These are phyloP conservation scores for Passerculus sandwichensis DNA, from an alignment of 2,797 vertebrate genomes.

Conservation along the genomic window DNA sequence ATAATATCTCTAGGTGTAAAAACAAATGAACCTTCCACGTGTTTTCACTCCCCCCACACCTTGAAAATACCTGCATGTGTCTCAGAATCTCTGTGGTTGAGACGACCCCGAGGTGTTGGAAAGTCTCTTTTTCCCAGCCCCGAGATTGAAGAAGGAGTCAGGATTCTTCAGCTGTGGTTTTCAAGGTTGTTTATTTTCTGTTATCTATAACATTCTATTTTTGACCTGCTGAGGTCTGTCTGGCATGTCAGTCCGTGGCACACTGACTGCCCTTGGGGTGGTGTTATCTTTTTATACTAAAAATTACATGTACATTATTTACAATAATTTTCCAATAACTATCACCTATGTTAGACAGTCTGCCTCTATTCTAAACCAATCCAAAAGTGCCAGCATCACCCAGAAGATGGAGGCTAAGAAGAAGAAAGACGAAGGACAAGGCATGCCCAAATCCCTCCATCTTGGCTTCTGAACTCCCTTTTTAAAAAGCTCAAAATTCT, in stretches of 20 bases:
- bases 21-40: background rate
- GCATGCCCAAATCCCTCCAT: background rate
- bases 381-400: background rate
- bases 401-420: background rate
- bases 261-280: background rate
- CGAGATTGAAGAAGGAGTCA: background rate
- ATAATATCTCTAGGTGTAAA: background rate
- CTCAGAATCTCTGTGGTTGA: background rate
- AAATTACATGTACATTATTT: background rate
- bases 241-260: rapidly evolving
- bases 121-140: background rate
- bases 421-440: background rate
- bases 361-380: background rate
- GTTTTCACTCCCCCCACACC: background rate
- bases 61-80: background rate
- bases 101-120: background rate
- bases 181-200: background rate
- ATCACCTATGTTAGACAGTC: background rate
- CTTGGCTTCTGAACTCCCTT: background rate
- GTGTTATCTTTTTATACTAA: background rate
- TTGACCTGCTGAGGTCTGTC: background rate
- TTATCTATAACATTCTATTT: background rate
- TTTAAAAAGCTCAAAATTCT: background rate
- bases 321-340: background rate
- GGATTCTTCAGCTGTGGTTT: background rate